phyloP scores from a whole-genome alignment of 2,113 vertebrate genomes.

The Paradoxurus hermaphroditus region DNA sequence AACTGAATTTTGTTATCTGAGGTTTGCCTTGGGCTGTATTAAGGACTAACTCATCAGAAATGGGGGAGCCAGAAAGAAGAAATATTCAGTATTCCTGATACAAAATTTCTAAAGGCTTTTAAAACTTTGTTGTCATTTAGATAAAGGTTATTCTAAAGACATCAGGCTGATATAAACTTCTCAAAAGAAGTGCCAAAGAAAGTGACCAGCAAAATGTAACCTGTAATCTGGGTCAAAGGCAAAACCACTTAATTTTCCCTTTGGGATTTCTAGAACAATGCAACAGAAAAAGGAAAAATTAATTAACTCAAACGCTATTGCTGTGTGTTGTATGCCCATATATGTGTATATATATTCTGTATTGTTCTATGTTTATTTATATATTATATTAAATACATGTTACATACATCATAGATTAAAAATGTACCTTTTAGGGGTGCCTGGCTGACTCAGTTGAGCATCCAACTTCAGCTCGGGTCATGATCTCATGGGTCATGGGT shows the following conservation, averaged over 20 bases:
- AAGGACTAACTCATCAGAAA: neutral
- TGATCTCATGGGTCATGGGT: too few relatives aligned
- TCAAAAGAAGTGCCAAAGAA: neutral
- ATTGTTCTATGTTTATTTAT: neutral
- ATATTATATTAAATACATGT: neutral
- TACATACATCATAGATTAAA: neutral
- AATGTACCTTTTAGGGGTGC: neutral
- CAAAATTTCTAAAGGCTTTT: neutral
- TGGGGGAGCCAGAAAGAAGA: neutral
- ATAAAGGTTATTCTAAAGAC: neutral
- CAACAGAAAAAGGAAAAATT: neutral
- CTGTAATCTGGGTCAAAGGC: conserved; percentile 1
- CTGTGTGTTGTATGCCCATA: neutral
- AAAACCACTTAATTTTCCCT: conserved; percentile 40
- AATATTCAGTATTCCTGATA: neutral
- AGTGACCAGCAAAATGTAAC: conserved; percentile 33
- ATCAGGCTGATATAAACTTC: neutral
- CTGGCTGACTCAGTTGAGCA: too few relatives aligned
- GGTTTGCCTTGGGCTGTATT: neutral
- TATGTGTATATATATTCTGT: neutral
- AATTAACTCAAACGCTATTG: conserved; percentile 29
- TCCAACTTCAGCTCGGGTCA: too few relatives aligned
- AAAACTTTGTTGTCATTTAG: conserved; percentile 20
- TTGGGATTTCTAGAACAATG: conserved; percentile 39
- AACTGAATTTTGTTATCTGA: neutral